These are phyloP conservation scores for Phyllopteryx taeniolatus DNA, from an alignment of 2,113 vertebrate species.

Conservation along the genomic window DNA sequence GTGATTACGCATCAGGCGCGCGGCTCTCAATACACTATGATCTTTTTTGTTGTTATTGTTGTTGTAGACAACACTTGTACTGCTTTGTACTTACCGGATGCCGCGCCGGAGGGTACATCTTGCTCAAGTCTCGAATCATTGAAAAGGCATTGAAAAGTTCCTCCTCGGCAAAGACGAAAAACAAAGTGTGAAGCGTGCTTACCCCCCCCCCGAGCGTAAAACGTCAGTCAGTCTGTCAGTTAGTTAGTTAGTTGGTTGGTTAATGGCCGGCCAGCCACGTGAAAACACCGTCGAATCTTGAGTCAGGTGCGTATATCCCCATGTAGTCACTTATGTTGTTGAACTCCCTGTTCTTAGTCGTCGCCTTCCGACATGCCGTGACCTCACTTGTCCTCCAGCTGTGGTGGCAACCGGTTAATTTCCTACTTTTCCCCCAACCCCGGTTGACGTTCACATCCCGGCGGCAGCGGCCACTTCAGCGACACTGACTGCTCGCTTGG, in stretches of 20 bases:
- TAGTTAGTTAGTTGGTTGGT: conserved; percentile 7
- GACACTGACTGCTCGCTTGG: conserved; percentile 29
- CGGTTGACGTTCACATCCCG: conserved; percentile 40
- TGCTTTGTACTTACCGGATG: conserved; percentile 64
- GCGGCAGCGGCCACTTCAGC: conserved; percentile 36
- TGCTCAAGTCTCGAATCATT: conserved; percentile 75
- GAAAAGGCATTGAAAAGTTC: conserved; percentile 54
- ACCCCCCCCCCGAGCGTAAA: conserved; percentile 42
- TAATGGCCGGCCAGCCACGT: conserved; percentile 18
- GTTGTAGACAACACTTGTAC: background rate
- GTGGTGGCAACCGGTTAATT: conserved; percentile 36
- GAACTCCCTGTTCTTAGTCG: conserved; percentile 2
- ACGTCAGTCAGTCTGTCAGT: conserved; percentile 1
- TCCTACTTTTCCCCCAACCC: conserved; percentile 41
- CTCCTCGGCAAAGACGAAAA: conserved; percentile 41
- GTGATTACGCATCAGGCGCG: conserved; percentile 56
- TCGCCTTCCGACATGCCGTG: conserved; percentile 35
- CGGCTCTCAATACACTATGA: conserved; percentile 41
- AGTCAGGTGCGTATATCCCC: conserved; percentile 5
- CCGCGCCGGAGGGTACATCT: conserved; percentile 71
- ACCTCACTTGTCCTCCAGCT: conserved; percentile 37
- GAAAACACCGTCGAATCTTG: conserved; percentile 39
- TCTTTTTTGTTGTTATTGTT: conserved; percentile 38
- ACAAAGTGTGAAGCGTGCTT: conserved; percentile 16
- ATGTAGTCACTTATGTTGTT: conserved; percentile 22